These are phyloP conservation scores for Macrophya annulata DNA, from an alignment of 2,888 invertebrate species.

Conservation along the genomic window DNA sequence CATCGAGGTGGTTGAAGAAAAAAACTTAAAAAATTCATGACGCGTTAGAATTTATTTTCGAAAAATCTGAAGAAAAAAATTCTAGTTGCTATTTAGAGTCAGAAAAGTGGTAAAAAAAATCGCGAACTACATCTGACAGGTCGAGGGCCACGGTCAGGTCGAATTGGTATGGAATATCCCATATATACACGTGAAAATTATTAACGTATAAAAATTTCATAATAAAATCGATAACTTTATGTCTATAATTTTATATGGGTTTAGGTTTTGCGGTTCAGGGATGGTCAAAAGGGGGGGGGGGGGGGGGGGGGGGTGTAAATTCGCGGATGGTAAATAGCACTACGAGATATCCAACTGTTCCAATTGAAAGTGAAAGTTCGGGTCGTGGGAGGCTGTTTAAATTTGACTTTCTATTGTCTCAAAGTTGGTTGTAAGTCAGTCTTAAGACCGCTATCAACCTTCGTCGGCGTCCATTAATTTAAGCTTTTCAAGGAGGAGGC, in stretches of 20 bases:
- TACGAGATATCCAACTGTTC: slow-evolving; percentile 21
- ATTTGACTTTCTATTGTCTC: slow-evolving; percentile 28
- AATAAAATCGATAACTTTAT: too few relatives aligned
- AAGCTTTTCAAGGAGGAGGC: slow-evolving; percentile 17
- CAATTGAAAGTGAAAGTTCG: slow-evolving; percentile 23
- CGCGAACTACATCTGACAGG: too few relatives aligned
- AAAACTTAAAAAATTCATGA: too few relatives aligned
- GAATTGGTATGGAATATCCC: too few relatives aligned
- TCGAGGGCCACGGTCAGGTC: too few relatives aligned
- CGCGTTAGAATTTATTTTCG: too few relatives aligned
- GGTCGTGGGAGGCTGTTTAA: slow-evolving; percentile 14
- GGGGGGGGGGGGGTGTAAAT: background rate
- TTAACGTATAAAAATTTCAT: background rate
- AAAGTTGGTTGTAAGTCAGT: slow-evolving; percentile 41
- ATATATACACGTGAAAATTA: background rate
- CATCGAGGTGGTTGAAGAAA: too few relatives aligned
- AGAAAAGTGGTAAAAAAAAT: too few relatives aligned
- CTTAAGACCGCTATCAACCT: slow-evolving; percentile 20
- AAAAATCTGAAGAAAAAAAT: too few relatives aligned
- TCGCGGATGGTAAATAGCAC: background rate
- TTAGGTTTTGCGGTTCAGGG: background rate
- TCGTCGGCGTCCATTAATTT: slow-evolving; percentile 38
- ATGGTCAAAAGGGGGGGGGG: background rate
- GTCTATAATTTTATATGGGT: background rate
- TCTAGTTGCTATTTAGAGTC: too few relatives aligned